phyloP scores from a whole-genome alignment of 2,113 vertebrate species.

The Rhineura floridana region DNA sequence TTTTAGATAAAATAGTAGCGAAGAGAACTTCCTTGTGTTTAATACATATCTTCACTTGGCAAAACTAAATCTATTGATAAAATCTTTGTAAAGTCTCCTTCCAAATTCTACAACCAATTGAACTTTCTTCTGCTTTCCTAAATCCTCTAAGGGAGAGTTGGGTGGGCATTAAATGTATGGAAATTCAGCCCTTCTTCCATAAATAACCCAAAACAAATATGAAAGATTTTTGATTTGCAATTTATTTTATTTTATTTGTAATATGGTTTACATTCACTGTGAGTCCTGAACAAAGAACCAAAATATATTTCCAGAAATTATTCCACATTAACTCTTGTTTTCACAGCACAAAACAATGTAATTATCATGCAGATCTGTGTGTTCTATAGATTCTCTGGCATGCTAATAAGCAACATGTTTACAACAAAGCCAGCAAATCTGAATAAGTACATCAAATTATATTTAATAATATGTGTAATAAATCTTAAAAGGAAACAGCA shows the following conservation, averaged over 20 bases:
- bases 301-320: not conserved
- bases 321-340: not conserved
- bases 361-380: not conserved
- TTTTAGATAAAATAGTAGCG: too few species aligned
- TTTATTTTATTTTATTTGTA: not conserved
- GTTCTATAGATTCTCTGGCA: not conserved
- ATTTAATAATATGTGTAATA: not conserved
- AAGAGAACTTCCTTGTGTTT: not conserved
- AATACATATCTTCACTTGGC: not conserved
- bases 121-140: not conserved
- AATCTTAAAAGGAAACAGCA: conserved; percentile 10
- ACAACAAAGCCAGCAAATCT: conserved; percentile 9
- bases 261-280: not conserved
- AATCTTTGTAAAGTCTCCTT: not conserved
- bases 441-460: conserved; percentile 26
- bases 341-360: conserved; percentile 4
- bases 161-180: not conserved
- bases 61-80: not conserved
- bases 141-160: not conserved
- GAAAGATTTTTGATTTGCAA: not conserved
- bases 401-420: not conserved
- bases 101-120: not conserved
- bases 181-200: not conserved
- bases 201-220: not conserved
- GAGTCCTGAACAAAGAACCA: not conserved